These are phyloP conservation scores for Drosophila anomelani DNA, from an alignment of 2,888 invertebrate genomes.

Conservation along the genomic window DNA sequence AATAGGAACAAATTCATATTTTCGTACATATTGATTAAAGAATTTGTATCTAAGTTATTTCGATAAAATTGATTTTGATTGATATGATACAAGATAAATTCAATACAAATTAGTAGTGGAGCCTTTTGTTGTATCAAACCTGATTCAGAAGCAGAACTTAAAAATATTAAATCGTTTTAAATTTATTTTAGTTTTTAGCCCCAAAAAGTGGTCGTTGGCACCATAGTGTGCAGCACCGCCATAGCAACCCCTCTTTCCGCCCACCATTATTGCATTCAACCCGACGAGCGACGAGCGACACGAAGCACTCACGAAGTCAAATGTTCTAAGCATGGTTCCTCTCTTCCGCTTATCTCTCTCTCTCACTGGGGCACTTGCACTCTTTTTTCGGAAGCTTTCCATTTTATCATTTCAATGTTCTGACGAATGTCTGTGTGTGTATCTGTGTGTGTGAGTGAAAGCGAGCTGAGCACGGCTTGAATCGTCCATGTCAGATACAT, in stretches of 20 bases:
- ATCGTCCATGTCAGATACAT: constrained; percentile 3
- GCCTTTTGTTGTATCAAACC: too few relatives aligned
- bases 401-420: constrained; percentile 12
- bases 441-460: constrained; percentile 16
- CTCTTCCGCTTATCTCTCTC: constrained; percentile 3
- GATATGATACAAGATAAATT: too few relatives aligned
- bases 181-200: too few relatives aligned
- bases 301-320: constrained; percentile 18
- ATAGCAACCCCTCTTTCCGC: too few relatives aligned
- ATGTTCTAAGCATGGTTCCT: constrained; percentile 17
- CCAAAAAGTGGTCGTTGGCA: too few relatives aligned
- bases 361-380: constrained; percentile 8
- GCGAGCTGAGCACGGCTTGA: constrained; percentile 24
- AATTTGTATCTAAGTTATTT: not conserved
- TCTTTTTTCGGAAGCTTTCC: constrained; percentile 3
- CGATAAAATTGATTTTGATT: not conserved
- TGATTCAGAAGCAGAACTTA: too few relatives aligned
- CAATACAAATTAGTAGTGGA: too few relatives aligned
- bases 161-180: too few relatives aligned
- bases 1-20: too few relatives aligned
- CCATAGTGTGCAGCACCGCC: too few relatives aligned
- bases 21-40: too few relatives aligned
- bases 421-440: constrained; percentile 2
- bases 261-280: too few relatives aligned
- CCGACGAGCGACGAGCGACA: constrained; percentile 1